These are phyloP conservation scores for Bolinopsis microptera DNA, from an alignment of 37 sponge, comb jelly and placozoan species.

Conservation along the genomic window DNA sequence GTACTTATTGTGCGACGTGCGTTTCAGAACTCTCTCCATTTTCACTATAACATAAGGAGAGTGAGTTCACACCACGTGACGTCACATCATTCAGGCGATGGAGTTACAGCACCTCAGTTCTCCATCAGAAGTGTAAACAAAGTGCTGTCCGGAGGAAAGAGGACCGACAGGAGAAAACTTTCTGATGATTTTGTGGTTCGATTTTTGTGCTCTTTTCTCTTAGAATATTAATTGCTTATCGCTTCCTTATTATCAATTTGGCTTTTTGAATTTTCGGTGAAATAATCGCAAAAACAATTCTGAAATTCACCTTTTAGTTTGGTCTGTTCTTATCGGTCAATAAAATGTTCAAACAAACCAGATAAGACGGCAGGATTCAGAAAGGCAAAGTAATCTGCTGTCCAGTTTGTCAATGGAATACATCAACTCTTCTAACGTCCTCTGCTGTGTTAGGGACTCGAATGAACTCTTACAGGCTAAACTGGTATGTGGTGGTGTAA, in stretches of 20 bases:
- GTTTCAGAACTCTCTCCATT: too few relatives aligned
- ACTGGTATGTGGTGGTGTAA: too few relatives aligned
- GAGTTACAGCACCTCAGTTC: constrained; percentile 11
- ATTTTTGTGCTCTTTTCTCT: too few relatives aligned
- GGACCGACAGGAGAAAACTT: constrained; percentile 4
- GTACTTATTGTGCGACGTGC: not conserved
- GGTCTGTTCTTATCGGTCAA: too few relatives aligned
- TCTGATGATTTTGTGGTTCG: constrained; percentile 21
- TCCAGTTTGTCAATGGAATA: constrained; percentile 33
- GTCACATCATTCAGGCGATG: not conserved
- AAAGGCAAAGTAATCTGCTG: not conserved
- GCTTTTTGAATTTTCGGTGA: too few relatives aligned
- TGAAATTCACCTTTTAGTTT: too few relatives aligned
- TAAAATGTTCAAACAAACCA: too few relatives aligned
- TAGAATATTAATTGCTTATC: too few relatives aligned
- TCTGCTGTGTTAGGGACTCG: constrained; percentile 46
- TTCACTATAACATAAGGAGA: too few relatives aligned
- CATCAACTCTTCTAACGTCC: constrained; percentile 15
- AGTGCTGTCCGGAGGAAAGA: not conserved
- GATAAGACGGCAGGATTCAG: not conserved
- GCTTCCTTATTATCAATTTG: too few relatives aligned
- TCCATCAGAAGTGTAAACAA: constrained; percentile 13
- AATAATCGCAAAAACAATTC: too few relatives aligned
- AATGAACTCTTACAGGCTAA: constrained; percentile 27
- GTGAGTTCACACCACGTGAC: too few relatives aligned